Evolutionary conservation across 2,888 invertebrate genomes (phyloP), one percentile per base, ranked within the genome.

Genomic region (Drosophila melanocephala): DNA sequence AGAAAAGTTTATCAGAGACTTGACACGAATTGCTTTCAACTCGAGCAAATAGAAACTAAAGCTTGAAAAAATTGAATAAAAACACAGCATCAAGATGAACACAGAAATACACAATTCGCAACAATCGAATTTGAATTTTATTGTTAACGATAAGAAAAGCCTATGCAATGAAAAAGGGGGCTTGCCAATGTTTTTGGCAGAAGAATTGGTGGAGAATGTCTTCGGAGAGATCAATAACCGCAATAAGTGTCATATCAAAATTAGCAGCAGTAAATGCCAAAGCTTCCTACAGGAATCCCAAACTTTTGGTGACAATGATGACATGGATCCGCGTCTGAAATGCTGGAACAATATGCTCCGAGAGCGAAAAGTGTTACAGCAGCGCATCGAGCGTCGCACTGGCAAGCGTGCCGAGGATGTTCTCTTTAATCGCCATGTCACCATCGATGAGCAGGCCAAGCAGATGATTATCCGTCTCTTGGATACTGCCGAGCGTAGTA

Each of bases 361-460:
- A 5, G 72, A 87, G 14, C 87, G 92, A 0, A 57, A 73, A 6
- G 10, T 39, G 0, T 12, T 92, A 0, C 84, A 85, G 32, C 3
- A 35, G 2, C 77, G 84, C 26, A 92, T 92, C n/a, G 73, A 79
- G 19, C 63, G 26, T 0, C 57, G 75, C 14, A 90, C 84, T 0
- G 87, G 87, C 1, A 92, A 92, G 56, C 68, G 75, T 0, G 56
- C 80, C 5, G 69, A 81, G 5, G 86, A 86, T n/a, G 76, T 92
- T 39, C 78, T 92, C 47, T 92, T 91, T 57, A 92, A 92, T 78
- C 91, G 89, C 1, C 72, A 74, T 30, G 50, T 69, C 0, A 92
- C 92, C 33, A 73, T 92, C 32, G 89, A 92, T 64, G 81, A 86
- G 30, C 78, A 79, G 42, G 76, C 85, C 55, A 92, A 91, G 42